Conservation (phyloP, 2,888 invertebrate genomes). For the Synergus laeviventris region DNA sequence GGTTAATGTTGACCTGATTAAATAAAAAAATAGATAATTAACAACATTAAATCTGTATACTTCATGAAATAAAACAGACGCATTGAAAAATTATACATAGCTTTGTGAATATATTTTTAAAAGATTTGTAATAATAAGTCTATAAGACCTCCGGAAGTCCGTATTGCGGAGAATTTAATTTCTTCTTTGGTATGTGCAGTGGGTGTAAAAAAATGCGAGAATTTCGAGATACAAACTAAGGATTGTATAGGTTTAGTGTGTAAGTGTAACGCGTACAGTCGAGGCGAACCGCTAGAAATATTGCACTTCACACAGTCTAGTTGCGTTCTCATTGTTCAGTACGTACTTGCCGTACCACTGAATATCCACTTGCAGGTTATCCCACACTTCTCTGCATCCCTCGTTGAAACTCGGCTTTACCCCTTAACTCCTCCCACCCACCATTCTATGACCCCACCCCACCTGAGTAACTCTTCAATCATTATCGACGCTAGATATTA, state of each 20-base stretch:
- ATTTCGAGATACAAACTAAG: slow-evolving; percentile 18
- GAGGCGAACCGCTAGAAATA: slow-evolving; percentile 56
- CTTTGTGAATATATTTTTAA: background rate
- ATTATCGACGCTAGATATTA: slow-evolving; percentile 25
- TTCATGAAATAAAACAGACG: background rate
- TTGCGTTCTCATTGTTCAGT: slow-evolving; percentile 53
- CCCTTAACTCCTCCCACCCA: background rate
- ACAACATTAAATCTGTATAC: background rate
- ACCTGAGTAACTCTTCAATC: slow-evolving; percentile 32
- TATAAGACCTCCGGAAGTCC: background rate
- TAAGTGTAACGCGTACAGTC: slow-evolving; percentile 29
- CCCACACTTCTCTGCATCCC: slow-evolving; percentile 25
- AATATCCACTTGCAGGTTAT: slow-evolving; percentile 31
- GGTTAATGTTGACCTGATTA: background rate
- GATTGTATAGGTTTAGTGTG: slow-evolving; percentile 27
- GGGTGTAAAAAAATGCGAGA: slow-evolving; percentile 22
- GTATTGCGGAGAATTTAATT: slow-evolving; percentile 3
- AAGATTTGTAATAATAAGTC: slow-evolving; percentile 1
- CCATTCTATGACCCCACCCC: slow-evolving; percentile 9
- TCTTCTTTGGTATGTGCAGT: slow-evolving; percentile 4
- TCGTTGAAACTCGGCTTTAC: slow-evolving; percentile 14
- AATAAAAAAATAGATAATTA: background rate
- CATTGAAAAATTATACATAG: background rate
- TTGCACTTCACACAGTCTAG: slow-evolving; percentile 66
- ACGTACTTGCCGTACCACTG: slow-evolving; percentile 20